These are phyloP conservation scores for Ptilodon capucinus DNA, from an alignment of 2,888 invertebrate species.

Conservation along the genomic window DNA sequence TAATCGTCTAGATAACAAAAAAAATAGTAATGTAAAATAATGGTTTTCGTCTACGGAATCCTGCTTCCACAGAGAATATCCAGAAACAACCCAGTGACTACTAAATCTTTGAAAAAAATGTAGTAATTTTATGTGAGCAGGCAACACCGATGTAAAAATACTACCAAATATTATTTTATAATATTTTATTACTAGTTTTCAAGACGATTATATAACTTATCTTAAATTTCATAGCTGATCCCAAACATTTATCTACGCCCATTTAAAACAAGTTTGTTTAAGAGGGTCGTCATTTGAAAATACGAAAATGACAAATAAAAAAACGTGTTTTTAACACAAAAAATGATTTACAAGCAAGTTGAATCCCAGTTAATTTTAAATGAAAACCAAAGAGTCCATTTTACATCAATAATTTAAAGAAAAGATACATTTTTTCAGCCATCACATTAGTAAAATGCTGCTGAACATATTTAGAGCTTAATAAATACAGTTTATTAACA, in stretches of 20 bases:
- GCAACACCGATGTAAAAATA: too few species aligned
- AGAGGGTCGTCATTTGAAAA: not conserved
- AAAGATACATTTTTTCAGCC: slow-evolving; percentile 2
- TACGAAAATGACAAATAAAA: not conserved
- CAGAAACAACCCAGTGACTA: too few species aligned
- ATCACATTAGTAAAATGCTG: slow-evolving; percentile 6
- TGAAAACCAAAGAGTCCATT: slow-evolving; percentile 47
- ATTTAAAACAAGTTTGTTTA: not conserved
- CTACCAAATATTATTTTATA: too few species aligned
- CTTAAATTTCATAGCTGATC: not conserved
- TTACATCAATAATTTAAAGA: slow-evolving; percentile 16
- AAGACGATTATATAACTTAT: not conserved
- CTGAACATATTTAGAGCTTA: slow-evolving; percentile 12
- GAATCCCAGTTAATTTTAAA: slow-evolving; percentile 23
- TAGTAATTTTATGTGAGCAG: not conserved
- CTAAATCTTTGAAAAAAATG: too few species aligned
- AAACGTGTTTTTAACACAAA: slow-evolving; percentile 11
- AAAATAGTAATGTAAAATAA: too few species aligned
- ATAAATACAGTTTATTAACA: not conserved
- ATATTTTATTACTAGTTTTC: not conserved
- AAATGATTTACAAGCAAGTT: slow-evolving; percentile 8
- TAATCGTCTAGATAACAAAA: not conserved
- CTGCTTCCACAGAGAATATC: too few species aligned
- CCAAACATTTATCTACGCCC: not conserved
- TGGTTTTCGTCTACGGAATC: too few species aligned